These are phyloP conservation scores for Scrobipalpa costella DNA, from an alignment of 2,888 invertebrate species.

Conservation along the genomic window DNA sequence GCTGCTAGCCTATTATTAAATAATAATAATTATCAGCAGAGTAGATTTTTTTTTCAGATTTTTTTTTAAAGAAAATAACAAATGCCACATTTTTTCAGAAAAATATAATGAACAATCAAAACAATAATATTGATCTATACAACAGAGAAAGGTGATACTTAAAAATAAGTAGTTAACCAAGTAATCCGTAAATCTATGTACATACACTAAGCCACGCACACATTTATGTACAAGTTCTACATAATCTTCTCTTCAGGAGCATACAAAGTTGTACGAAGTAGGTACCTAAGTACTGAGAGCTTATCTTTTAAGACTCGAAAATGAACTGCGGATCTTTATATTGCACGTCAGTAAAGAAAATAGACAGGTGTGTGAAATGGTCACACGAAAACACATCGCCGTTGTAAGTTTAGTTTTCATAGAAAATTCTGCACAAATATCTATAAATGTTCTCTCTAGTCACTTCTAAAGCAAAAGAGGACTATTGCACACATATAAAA, in stretches of 20 bases:
- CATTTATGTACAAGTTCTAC: slow-evolving; percentile 49
- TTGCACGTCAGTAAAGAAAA: no score
- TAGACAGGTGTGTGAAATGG: not conserved
- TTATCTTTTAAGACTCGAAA: not conserved
- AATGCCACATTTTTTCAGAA: slow-evolving; percentile 54
- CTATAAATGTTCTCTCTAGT: no score
- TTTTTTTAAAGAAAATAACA: slow-evolving; percentile 21
- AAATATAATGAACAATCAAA: slow-evolving; percentile 79
- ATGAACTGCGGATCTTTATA: not conserved
- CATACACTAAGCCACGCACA: slow-evolving; percentile 41
- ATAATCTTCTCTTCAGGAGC: not conserved
- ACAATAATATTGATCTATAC: slow-evolving; percentile 76
- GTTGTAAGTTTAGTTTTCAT: no score
- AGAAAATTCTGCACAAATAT: no score
- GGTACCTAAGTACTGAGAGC: slow-evolving; percentile 3
- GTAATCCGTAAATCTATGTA: slow-evolving; percentile 58
- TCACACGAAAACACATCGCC: no score
- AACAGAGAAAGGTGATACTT: slow-evolving; percentile 69
- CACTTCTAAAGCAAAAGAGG: not conserved
- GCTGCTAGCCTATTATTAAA: no score
- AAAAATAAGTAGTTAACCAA: slow-evolving; percentile 57
- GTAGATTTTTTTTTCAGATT: not conserved
- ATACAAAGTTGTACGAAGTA: not conserved
- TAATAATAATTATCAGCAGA: no score
- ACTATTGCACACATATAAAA: not conserved